Evolutionary conservation across 2,888 invertebrate genomes (phyloP), one percentile per base, ranked within the genome.

Genomic region (Lasioglossum oenotherae): DNA sequence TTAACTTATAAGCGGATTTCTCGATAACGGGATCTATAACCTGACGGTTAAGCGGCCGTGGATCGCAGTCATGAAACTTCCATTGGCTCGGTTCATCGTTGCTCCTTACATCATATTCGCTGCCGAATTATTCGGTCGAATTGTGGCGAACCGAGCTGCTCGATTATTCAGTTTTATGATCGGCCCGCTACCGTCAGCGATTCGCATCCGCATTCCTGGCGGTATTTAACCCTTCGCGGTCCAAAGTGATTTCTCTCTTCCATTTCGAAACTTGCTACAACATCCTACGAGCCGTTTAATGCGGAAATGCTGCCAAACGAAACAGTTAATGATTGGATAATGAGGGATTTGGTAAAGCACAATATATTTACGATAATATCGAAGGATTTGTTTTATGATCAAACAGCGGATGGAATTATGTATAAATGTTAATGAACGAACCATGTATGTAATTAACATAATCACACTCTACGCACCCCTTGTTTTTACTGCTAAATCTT

Each of bases 11-110:
- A 49, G 31, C 74, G 49, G 74, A 86, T 84, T 81, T 57, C 53
- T 35, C 72, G 78, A 80, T 74, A 46, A 35, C 46, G 4, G 23
- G 35, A 72, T 79, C 82, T 67, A 77, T 74, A 60, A 64, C 73
- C 31, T 49, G 67, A 49, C 71, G 67, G 27, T 82, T 72, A 31
- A 74, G 64, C 73, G 67, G 53, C 74, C 60, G n/a, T 44, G 44
- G n/a, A 27, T 71, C 27, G 31, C 19, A 35, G 35, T 74, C 74
- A 81, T 84, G 74, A 81, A 81, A 75, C 23, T 84, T 84, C 38
- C 60, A 78, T 81, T 78, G 46, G 64, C 49, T 4, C 6, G 23
- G 74, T 46, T 67, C 53, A 31, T 64, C 31, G 49, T 19, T 74
- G 60, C 10, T 60, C 71, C 35, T 23, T 81, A 31, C 10, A 16